Base-by-base conservation (phyloP, 2,797 vertebrate genomes). In the Menidia menidia region DNA sequence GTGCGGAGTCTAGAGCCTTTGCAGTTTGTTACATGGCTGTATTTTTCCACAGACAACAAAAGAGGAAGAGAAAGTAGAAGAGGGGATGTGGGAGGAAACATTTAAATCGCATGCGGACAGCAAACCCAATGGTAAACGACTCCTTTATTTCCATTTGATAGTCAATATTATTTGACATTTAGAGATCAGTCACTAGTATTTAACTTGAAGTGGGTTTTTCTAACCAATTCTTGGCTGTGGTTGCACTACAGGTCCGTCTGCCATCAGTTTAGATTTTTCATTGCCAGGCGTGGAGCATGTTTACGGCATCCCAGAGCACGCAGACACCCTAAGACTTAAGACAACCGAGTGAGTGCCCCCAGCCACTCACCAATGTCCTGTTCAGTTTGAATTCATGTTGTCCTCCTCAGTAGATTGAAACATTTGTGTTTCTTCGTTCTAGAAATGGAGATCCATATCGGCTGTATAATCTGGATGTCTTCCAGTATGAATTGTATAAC, bases 381-480 rank as follows among this genome's bases (percentile, higher is more conserved):
- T 16, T 50, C 9, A 35, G 1, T 54, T 63, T 30, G 14, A 42
- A 32, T 53, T 53, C 13, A 31, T 18, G 18, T 15, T 0, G 25
- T 25, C 25, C 25, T 25, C 25, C 25, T 25, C 25, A 25, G 25
- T 25, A 43, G 16, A n/a, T 19, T 11, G 14, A 6, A 33, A 19
- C 8, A 32, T n/a, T 18, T 14, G 1, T 75, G 32, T 75, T 56
- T 78, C 3, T 82, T 31, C 56, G 15, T 87, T 86, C 12, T 83
- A 97, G 96, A 54, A 95, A 90, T 19, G 95, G 95, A 39, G 97
- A 99, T 68, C 97, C 97, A 0, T 99, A 98, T 78, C 95, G 97
- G 3, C 94, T 98, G 5, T 98, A 97, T 82, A 99, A 98, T 84
- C 87, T 99, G 86, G 97, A 99, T 16, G 97, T 99, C 48, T 99